These are phyloP conservation scores for Aegypius monachus DNA, from an alignment of 2,113 vertebrate species.

Conservation along the genomic window DNA sequence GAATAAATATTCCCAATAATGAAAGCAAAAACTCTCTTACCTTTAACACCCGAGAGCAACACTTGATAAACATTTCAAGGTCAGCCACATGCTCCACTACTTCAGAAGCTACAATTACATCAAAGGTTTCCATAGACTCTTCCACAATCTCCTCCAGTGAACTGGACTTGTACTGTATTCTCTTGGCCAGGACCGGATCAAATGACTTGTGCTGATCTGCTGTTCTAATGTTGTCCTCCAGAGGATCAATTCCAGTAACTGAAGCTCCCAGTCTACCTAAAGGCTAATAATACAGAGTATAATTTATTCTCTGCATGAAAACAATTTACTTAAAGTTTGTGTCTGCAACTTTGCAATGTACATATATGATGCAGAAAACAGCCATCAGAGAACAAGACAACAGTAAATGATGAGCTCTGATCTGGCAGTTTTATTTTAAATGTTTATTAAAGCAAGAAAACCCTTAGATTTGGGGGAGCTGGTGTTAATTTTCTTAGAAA, in stretches of 20 bases:
- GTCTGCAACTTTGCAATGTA: background rate
- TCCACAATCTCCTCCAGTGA: constrained; percentile 86
- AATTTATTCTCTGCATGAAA: constrained; percentile 46
- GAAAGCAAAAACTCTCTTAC: constrained; percentile 72
- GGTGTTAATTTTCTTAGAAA: background rate
- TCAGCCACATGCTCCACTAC: constrained; percentile 93
- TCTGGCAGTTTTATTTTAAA: background rate
- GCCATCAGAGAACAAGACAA: background rate
- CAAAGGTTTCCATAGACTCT: constrained; percentile 76
- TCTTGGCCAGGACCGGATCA: constrained; percentile 80
- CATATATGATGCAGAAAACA: background rate
- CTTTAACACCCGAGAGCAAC: constrained; percentile 87
- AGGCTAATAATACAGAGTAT: constrained; percentile 75
- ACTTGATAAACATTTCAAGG: constrained; percentile 85
- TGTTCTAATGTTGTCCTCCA: constrained; percentile 86
- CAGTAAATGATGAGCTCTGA: background rate
- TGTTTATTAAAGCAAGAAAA: background rate
- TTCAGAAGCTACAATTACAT: constrained; percentile 93
- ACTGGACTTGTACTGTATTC: constrained; percentile 81
- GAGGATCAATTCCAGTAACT: constrained; percentile 90
- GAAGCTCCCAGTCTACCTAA: constrained; percentile 89
- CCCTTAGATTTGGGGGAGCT: background rate
- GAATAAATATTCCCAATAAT: background rate
- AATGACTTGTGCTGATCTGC: constrained; percentile 85
- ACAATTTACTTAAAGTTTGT: background rate